Evolutionary conservation across 2,113 vertebrate species (phyloP).

Genomic region (Osmerus mordax): DNA sequence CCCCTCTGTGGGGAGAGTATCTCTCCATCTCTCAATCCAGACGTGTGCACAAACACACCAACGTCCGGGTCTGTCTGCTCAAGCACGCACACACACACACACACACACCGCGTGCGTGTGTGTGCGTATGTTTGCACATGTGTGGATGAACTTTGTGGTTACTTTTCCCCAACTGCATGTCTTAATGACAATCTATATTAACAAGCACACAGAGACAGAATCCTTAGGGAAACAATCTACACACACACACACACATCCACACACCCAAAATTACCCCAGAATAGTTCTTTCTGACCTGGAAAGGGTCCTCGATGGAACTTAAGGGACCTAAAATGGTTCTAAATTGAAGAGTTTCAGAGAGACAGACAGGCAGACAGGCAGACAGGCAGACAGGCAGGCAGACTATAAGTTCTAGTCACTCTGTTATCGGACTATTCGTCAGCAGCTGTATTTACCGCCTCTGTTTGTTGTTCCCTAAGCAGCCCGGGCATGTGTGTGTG

Average conservation of each 20-base stretch:
- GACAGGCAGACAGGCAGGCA: constrained; percentile 3
- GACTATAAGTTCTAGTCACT: constrained; percentile 50
- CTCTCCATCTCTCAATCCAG: constrained; percentile 44
- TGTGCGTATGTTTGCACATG: too few relatives aligned
- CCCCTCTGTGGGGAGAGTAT: constrained; percentile 42
- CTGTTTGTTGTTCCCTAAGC: constrained; percentile 89
- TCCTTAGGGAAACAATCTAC: not conserved
- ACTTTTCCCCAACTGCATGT: too few relatives aligned
- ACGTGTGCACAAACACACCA: constrained; percentile 47
- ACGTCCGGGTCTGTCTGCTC: constrained; percentile 34
- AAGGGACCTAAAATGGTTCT: too few relatives aligned
- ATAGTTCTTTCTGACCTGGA: too few relatives aligned
- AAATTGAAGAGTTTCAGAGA: too few relatives aligned
- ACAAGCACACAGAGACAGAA: too few relatives aligned
- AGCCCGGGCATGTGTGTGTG: constrained; percentile 62
- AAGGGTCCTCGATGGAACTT: too few relatives aligned
- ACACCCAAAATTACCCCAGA: not conserved
- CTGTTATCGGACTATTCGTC: constrained; percentile 77
- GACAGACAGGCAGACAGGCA: constrained; percentile 1
- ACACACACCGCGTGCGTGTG: not conserved
- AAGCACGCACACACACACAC: constrained; percentile 16
- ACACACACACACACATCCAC: constrained; percentile 10
- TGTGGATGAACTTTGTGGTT: too few relatives aligned
- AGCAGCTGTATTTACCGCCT: constrained; percentile 90
- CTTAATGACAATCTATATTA: too few relatives aligned